Base-by-base conservation (phyloP, 2,797 vertebrate species). In the Semotilus atromaculatus region DNA sequence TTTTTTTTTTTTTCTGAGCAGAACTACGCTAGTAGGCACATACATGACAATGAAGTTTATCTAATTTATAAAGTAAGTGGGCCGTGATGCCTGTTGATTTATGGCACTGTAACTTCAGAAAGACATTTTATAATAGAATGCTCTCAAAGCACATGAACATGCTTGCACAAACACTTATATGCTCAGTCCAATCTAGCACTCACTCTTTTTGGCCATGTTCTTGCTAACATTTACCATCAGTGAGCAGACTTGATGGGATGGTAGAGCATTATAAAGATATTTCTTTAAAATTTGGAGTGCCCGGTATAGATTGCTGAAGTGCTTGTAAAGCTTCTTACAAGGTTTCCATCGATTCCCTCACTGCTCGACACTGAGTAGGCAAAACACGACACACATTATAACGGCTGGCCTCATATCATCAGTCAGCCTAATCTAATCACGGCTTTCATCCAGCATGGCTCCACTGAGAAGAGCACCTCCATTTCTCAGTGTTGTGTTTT, bases 351-450 rank as follows among this genome's bases (percentile, higher is more conserved):
- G 87, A 90, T 86, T 81, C 51, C 72, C 62, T 82, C 5, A 23
- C 45, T 51, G 67, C 85, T 73, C 45, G 10, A 80, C 85, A 88
- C 74, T 34, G 84, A 85, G 89, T 83, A 88, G 88, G 88, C 88
- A 84, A 89, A 89, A 86, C 86, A 86, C 60, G 13, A 80, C 86
- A 85, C 75, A n/a, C 83, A 85, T 90, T 88, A 90, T 53, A 85
- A 38, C 75, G 51, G 71, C 58, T 77, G 71, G 40, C 62, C 79
- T 67, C 64, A 82, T 80, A 86, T 89, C 88, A 89, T 89, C 66
- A 84, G 83, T 87, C 81, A 83, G 66, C 64, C 72, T 70, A 88
- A 90, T 89, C 79, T 81, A 68, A 90, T 90, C 84, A 87, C 31
- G 53, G 75, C 85, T 89, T 85, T 86, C 53, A 88, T 84, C 67